Conservation (phyloP, 2,797 vertebrate genomes). For the Danio choprae region DNA sequence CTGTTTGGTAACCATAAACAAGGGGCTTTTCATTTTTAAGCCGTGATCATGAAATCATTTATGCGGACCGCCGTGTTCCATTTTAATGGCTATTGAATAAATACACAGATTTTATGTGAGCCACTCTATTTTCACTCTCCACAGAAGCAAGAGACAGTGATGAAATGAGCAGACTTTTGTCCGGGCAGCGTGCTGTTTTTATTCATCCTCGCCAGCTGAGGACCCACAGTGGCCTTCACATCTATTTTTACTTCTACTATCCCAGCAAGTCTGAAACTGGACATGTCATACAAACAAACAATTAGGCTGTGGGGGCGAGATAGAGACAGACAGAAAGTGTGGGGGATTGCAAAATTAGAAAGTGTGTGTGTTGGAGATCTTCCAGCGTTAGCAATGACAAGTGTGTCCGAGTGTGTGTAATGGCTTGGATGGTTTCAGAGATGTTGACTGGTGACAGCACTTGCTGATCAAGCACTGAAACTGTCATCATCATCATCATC, state of each 20-base stretch:
- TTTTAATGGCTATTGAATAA: neutral
- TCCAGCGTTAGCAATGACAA: constrained; percentile 20
- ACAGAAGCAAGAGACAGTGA: constrained; percentile 36
- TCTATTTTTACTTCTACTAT: constrained; percentile 52
- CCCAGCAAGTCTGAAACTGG: constrained; percentile 49
- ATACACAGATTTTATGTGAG: constrained; percentile 16
- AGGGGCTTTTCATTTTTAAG: neutral
- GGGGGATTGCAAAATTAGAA: constrained; percentile 27
- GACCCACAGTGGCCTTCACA: constrained; percentile 35
- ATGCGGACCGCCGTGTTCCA: neutral
- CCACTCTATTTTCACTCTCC: constrained; percentile 12
- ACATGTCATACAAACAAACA: constrained; percentile 49
- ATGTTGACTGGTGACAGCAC: constrained; percentile 46
- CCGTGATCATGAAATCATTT: neutral
- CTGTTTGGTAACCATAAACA: neutral
- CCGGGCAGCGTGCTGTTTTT: constrained; percentile 30
- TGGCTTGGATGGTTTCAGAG: constrained; percentile 15
- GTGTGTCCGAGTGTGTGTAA: constrained; percentile 30
- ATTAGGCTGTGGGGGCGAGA: constrained; percentile 35
- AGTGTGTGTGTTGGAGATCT: constrained; percentile 25
- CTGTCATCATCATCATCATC: constrained; percentile 53
- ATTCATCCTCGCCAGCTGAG: constrained; percentile 37
- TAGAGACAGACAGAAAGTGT: constrained; percentile 29
- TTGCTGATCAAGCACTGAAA: constrained; percentile 49
- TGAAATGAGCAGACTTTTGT: constrained; percentile 38